phyloP scores from a whole-genome alignment of 2,797 vertebrate genomes.

The Esox lucius region DNA sequence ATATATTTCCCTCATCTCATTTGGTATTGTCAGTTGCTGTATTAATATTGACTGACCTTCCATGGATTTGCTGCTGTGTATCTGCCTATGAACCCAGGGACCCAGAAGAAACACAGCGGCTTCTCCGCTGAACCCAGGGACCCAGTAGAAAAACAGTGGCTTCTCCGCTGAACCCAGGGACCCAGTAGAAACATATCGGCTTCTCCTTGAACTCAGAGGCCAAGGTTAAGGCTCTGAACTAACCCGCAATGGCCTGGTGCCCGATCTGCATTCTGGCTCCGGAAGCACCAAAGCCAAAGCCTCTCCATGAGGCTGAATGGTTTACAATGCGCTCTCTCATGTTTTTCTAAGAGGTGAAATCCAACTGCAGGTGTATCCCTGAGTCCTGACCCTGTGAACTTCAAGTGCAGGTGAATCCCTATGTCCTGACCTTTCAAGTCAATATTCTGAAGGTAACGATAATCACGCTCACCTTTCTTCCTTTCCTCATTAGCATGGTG shows the following conservation, averaged over 20 bases:
- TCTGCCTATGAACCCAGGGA: background rate
- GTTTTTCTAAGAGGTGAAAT: slow-evolving; percentile 18
- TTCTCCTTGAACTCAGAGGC: slow-evolving; percentile 10
- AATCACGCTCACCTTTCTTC: slow-evolving; percentile 48
- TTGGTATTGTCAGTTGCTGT: background rate
- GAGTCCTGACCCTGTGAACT: slow-evolving; percentile 33
- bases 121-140: slow-evolving; percentile 4
- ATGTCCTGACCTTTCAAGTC: slow-evolving; percentile 41
- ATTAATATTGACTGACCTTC: background rate
- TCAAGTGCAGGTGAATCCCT: slow-evolving; percentile 39
- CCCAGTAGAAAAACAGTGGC: background rate
- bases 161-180: slow-evolving; percentile 16
- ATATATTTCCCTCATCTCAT: background rate
- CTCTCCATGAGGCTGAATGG: background rate
- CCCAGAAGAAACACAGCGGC: background rate
- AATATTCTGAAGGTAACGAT: slow-evolving; percentile 24
- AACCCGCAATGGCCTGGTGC: slow-evolving; percentile 14
- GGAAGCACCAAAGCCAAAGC: slow-evolving; percentile 18
- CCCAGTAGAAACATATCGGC: slow-evolving; percentile 8
- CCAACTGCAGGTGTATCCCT: slow-evolving; percentile 38
- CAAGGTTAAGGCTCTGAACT: slow-evolving; percentile 18
- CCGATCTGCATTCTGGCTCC: slow-evolving; percentile 8
- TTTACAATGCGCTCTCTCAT: slow-evolving; percentile 10
- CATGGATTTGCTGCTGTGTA: slow-evolving; percentile 7
- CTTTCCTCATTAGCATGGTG: slow-evolving; percentile 33